Base-by-base conservation (phyloP, 2,888 invertebrate genomes). In the Clusia tigrina region DNA sequence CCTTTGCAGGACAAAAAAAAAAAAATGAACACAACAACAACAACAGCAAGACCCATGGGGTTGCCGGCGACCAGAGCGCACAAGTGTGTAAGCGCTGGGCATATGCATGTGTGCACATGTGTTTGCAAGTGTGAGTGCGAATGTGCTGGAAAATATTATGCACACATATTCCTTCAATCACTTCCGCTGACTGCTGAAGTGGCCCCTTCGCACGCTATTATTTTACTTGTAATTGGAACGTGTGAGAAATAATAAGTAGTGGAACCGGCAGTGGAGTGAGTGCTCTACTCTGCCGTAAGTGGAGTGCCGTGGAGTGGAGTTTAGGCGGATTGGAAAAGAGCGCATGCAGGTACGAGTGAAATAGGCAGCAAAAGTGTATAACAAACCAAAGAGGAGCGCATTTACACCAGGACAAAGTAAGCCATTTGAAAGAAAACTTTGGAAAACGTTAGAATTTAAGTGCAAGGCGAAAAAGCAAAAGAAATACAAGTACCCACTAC, bases 131-230 rank as follows among this genome's bases (percentile, higher is more conserved):
- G 38, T 42, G 42, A 15, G 42, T 42, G 9, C 18, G 12, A 18
- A 23, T 42, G 55, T 46, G 46, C 69, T 73, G 75, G 74, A 70
- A 60, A 42, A 58, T 59, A 63, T 63, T 60, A 69, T 70, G 70
- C 68, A 66, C 72, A 71, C 70, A 67, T 67, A 65, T 76, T 76
- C 77, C 77, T 77, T 81, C 80, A 81, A 81, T 80, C 80, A 80
- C 81, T 80, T 80, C 81, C 81, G 80, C 72, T 74, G 76, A 76
- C 78, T 78, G 81, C 74, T 78, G 76, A 80, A 80, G 80, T 80
- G 78, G 81, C 80, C 74, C 78, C 75, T 81, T 80, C 76, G 79
- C 80, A 81, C 80, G 81, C 81, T 74, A 80, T 80, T 80, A 81
- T 80, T 80, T 74, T 77, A 74, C 71, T 72, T 77, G 77, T 81